Evolutionary conservation across 2,113 vertebrate genomes (phyloP), one percentile per base, ranked within the genome.

Genomic region (Aptenodytes patagonicus): DNA sequence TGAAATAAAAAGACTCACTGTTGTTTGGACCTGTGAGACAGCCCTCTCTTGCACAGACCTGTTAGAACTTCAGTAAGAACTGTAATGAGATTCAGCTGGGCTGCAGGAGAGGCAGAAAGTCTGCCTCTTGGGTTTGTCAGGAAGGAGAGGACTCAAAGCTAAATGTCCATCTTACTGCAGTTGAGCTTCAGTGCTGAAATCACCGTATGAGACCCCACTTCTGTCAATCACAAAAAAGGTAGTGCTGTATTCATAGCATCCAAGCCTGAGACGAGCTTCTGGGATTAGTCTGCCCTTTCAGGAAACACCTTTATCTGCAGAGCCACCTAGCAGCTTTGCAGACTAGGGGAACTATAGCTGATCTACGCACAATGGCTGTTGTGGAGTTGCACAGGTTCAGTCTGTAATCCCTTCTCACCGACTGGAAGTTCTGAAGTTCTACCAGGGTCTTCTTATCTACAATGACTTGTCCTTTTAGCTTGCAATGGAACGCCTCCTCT

Each of bases 351-450:
- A 11, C 68, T 28, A n/a, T 2, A 44, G 31, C 71, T 29, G 38
- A 29, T 7, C 84, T 51, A n/a, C 5, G 0, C 31, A 20, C 65
- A 25, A 3, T 9, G 44, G 60, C 71, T 49, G 28, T 4, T 34
- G 75, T 40, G 83, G 75, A 95, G 93, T 80, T 90, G 86, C 38
- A 71, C 85, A 21, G 90, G 94, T 84, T 94, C 81, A 71, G 97
- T 76, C 94, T 46, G 71, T 11, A 26, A 13, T 34, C 52, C 44
- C 83, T 94, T 94, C 99, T 98, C 98, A 99, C 99, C 29, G 98
- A 98, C 98, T 99, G 99, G 96, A 99, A 99, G 90, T 99, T 99
- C 90, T 99, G 99, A 40, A 99, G 98, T 68, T 99, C 99, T 86
- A 98, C 98, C 98, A 99, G 97, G 2, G 99, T 99, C 97, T 98